Conservation (phyloP, 2,888 invertebrate species). For the Sympetrum striolatum region DNA sequence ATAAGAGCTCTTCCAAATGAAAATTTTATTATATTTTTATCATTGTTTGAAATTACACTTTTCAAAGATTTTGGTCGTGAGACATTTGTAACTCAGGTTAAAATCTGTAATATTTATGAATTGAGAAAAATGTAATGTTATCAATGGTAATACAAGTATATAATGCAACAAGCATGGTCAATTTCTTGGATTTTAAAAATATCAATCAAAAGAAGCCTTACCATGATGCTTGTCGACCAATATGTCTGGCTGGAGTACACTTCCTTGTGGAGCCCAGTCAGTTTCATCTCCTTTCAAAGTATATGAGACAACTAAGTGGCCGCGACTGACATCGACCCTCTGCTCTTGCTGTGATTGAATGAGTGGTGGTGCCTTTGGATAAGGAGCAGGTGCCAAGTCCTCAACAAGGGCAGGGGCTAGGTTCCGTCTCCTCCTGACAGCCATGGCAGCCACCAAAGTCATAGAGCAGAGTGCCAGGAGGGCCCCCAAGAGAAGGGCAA, state of each 20-base stretch:
- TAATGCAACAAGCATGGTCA: too few relatives aligned
- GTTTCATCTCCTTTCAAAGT: slow-evolving; percentile 71
- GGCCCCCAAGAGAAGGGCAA: slow-evolving; percentile 5
- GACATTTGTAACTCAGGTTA: too few relatives aligned
- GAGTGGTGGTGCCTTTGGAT: slow-evolving; percentile 15
- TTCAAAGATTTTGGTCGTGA: too few relatives aligned
- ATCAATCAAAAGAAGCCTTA: not conserved
- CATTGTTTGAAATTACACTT: too few relatives aligned
- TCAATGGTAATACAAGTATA: too few relatives aligned
- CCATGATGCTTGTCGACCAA: slow-evolving; percentile 27
- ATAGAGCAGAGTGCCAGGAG: slow-evolving; percentile 12
- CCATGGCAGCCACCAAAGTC: slow-evolving; percentile 33
- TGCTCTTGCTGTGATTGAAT: slow-evolving; percentile 5
- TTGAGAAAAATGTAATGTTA: too few relatives aligned
- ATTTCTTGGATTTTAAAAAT: too few relatives aligned
- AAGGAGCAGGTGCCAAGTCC: not conserved
- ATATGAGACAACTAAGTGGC: slow-evolving; percentile 84
- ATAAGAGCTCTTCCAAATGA: too few relatives aligned
- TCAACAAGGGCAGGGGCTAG: not conserved
- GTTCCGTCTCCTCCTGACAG: not conserved
- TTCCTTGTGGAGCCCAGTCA: not conserved
- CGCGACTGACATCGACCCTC: slow-evolving; percentile 77
- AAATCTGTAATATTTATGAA: too few relatives aligned
- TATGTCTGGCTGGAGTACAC: not conserved
- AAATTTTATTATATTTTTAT: too few relatives aligned